Conservation (phyloP, 2,797 vertebrate species). For the Phalloptychus januarius region DNA sequence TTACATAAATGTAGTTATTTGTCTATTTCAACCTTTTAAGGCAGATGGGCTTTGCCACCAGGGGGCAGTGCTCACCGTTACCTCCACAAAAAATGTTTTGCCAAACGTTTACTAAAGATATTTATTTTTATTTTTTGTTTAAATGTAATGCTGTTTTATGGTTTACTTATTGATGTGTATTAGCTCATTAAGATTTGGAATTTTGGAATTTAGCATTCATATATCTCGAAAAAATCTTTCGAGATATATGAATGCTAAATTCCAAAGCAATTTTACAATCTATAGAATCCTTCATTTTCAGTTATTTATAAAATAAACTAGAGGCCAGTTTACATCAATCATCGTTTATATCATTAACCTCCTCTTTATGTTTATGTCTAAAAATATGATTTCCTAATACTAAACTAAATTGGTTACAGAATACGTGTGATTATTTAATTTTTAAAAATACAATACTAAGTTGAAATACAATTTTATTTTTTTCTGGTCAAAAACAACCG, state of each 20-base stretch:
- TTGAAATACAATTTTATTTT: neutral
- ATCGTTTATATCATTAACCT: neutral
- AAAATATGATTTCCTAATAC: neutral
- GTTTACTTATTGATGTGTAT: neutral
- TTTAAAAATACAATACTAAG: neutral
- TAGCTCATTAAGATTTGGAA: neutral
- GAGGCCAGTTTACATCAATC: neutral
- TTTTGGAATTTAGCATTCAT: neutral
- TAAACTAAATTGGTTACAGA: neutral
- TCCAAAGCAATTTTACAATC: too few species aligned
- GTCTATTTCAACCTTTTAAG: neutral
- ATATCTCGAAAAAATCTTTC: neutral
- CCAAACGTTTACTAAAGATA: neutral
- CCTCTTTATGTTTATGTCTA: neutral
- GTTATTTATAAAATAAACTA: neutral
- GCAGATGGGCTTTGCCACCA: slow-evolving; percentile 36
- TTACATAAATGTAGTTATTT: neutral
- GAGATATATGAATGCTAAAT: too few species aligned
- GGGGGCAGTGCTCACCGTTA: slow-evolving; percentile 52
- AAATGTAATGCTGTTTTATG: neutral
- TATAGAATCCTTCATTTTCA: neutral
- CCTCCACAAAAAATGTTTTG: neutral
- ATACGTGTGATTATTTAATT: neutral
- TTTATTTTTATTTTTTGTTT: neutral
- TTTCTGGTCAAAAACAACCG: neutral